Conservation (phyloP, 2,797 vertebrate species). For the Chromobotia macracanthus region DNA sequence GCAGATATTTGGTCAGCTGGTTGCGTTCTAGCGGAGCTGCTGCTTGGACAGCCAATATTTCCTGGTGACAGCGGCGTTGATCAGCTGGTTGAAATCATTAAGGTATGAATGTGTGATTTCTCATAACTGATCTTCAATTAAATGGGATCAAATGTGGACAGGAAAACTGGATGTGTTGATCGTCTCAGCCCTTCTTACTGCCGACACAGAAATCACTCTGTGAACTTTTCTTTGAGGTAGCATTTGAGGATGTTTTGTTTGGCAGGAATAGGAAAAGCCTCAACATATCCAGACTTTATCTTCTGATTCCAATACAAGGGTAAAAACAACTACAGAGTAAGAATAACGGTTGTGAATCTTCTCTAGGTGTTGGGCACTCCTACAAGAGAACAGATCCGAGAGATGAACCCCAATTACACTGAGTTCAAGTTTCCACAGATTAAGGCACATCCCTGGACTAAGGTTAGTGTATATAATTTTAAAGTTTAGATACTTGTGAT, state of each 20-base stretch:
- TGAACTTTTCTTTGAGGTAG: too few species aligned
- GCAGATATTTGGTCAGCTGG: slow-evolving; percentile 98
- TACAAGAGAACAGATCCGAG: slow-evolving; percentile 88
- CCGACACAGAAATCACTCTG: background rate
- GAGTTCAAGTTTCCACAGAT: slow-evolving; percentile 91
- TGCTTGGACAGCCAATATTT: slow-evolving; percentile 98
- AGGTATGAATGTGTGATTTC: slow-evolving; percentile 75
- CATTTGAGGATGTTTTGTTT: too few species aligned
- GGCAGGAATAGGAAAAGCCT: too few species aligned
- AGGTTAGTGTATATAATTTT: slow-evolving; percentile 74
- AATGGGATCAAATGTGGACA: background rate
- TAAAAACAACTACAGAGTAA: background rate
- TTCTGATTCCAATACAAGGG: too few species aligned
- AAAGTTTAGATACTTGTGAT: background rate
- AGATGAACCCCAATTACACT: slow-evolving; percentile 91
- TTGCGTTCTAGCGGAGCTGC: slow-evolving; percentile 95
- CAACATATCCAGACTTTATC: background rate
- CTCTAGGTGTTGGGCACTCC: slow-evolving; percentile 83
- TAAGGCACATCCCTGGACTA: slow-evolving; percentile 90
- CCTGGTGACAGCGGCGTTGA: slow-evolving; percentile 98
- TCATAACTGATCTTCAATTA: background rate
- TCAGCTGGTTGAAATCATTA: slow-evolving; percentile 98
- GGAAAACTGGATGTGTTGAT: too few species aligned
- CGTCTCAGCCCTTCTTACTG: too few species aligned
- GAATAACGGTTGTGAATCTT: background rate